Evolutionary conservation across 1,140 invertebrate genomes (phyloP).

Genomic region (Nephila pilipes): DNA sequence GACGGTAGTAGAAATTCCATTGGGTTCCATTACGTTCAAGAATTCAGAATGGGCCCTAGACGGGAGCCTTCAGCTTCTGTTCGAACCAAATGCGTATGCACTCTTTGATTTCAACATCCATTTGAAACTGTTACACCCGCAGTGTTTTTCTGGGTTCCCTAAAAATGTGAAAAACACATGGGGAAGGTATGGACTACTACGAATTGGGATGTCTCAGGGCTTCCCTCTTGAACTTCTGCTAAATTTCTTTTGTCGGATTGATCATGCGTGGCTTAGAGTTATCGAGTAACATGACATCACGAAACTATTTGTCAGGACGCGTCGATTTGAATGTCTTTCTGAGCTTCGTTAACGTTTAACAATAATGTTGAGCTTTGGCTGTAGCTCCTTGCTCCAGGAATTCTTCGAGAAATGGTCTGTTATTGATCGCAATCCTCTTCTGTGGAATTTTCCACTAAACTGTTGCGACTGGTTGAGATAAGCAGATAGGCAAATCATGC

Average conservation of each 20-base stretch:
- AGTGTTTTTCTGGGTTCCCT: not conserved
- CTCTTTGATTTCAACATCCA: not conserved
- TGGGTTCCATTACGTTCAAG: too few species aligned
- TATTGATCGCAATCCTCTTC: too few species aligned
- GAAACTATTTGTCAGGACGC: not conserved
- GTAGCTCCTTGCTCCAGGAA: too few species aligned
- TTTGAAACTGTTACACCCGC: not conserved
- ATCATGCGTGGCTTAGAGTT: not conserved
- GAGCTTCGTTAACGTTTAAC: too few species aligned
- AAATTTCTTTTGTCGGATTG: not conserved
- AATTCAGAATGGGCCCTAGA: too few species aligned
- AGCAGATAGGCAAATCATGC: too few species aligned
- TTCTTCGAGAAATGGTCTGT: too few species aligned
- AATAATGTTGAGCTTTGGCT: too few species aligned
- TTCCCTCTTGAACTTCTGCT: not conserved
- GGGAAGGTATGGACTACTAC: fast-evolving
- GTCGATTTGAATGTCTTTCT: not conserved
- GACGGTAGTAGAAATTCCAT: too few species aligned
- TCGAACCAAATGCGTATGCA: not conserved
- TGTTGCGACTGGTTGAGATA: too few species aligned
- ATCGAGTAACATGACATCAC: not conserved
- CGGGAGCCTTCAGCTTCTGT: not conserved
- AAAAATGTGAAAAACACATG: not conserved
- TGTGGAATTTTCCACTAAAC: too few species aligned
- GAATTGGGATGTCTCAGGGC: not conserved